Evolutionary conservation across 2,888 invertebrate genomes (phyloP).

Genomic region (Eupithecia inturbata): DNA sequence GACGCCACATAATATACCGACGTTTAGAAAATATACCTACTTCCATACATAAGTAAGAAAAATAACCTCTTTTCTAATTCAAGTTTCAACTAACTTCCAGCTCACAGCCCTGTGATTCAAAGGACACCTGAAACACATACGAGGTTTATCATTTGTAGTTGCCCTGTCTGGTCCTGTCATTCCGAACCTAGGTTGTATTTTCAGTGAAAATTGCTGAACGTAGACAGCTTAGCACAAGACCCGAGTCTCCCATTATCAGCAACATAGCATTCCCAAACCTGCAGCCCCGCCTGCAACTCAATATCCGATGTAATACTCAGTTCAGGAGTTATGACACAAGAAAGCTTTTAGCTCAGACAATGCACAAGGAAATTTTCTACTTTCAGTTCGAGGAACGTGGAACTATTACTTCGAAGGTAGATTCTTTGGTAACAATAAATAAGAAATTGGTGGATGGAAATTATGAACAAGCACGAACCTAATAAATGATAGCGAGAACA

Average conservation of each 20-base stretch:
- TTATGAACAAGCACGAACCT: neutral
- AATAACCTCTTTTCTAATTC: neutral
- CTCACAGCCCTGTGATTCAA: neutral
- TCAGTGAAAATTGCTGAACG: neutral
- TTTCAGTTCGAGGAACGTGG: conserved; percentile 39
- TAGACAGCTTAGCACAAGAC: conserved; percentile 5
- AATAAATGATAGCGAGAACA: neutral
- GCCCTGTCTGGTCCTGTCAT: neutral
- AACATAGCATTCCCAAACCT: conserved; percentile 19
- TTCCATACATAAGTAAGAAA: neutral
- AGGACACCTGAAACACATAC: neutral
- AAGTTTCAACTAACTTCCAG: neutral
- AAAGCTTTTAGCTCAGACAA: conserved; percentile 68
- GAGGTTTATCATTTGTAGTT: neutral
- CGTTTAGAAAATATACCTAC: neutral
- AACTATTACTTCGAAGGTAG: conserved; percentile 23
- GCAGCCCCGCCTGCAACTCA: conserved; percentile 47
- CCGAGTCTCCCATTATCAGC: conserved; percentile 25
- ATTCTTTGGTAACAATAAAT: conserved; percentile 7
- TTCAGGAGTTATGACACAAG: conserved; percentile 63
- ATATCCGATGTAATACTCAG: conserved; percentile 53
- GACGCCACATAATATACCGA: neutral
- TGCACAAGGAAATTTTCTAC: conserved; percentile 46
- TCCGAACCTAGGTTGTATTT: neutral
- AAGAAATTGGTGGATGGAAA: conserved; percentile 10